phyloP scores from a whole-genome alignment of 2,113 vertebrate species.

The Sterna hirundo region DNA sequence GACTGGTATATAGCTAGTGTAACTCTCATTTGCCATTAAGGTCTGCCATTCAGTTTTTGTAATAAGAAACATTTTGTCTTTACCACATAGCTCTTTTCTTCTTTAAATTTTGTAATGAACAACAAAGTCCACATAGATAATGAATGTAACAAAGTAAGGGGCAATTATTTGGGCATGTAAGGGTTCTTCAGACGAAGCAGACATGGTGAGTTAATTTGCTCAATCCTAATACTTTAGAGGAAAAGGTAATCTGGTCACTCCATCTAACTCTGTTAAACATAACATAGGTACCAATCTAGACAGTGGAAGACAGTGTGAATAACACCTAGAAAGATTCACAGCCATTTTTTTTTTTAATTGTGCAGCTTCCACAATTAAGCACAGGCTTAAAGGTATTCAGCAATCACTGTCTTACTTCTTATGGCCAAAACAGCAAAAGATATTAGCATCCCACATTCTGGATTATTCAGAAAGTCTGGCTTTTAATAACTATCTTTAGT shows the following conservation, averaged over 20 bases:
- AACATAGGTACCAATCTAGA: neutral
- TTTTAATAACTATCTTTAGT: neutral
- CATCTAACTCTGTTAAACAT: neutral
- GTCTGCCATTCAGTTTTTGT: neutral
- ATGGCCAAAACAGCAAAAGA: neutral
- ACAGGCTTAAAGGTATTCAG: neutral
- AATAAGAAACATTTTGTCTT: neutral
- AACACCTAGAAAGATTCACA: neutral
- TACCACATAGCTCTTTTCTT: neutral
- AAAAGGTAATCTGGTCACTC: neutral
- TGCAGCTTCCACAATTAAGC: neutral
- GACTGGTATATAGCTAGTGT: neutral
- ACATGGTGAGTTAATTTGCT: neutral
- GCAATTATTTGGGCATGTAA: neutral
- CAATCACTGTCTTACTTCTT: neutral
- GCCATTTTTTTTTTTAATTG: neutral
- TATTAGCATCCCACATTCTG: neutral
- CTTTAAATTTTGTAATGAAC: neutral
- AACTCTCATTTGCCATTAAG: neutral
- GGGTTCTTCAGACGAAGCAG: neutral
- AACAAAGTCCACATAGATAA: neutral
- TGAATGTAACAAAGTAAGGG: neutral
- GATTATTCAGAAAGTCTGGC: neutral
- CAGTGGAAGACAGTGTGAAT: fast-evolving
- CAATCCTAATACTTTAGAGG: neutral